Evolutionary conservation across 2,113 vertebrate genomes (phyloP).

Genomic region (Lophotis ruficrista): DNA sequence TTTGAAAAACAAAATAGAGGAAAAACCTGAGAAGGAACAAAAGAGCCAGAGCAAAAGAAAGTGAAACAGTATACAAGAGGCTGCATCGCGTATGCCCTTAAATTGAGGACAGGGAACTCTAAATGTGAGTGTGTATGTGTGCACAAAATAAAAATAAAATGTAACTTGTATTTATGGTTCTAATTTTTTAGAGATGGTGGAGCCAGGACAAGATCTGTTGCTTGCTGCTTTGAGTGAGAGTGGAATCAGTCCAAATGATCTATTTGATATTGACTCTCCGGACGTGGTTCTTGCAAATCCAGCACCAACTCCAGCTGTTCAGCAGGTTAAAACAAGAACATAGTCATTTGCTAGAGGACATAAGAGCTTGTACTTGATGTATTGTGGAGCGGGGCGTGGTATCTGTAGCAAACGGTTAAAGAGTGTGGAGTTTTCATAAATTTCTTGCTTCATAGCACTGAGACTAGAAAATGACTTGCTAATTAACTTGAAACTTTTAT

Average conservation of each 20-base stretch:
- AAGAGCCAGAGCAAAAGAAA: not conserved
- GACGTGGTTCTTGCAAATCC: constrained; percentile 79
- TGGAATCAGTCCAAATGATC: constrained; percentile 97
- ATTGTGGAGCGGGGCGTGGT: not conserved
- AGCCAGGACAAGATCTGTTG: constrained; percentile 98
- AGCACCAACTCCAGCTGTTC: constrained; percentile 78
- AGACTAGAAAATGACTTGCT: not conserved
- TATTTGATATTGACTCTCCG: constrained; percentile 92
- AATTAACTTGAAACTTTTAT: not conserved
- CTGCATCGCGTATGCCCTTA: not conserved
- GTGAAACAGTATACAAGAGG: not conserved
- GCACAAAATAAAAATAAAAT: not conserved
- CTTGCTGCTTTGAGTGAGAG: constrained; percentile 98
- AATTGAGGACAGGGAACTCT: not conserved
- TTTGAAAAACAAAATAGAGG: not conserved
- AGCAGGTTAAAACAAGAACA: constrained; percentile 82
- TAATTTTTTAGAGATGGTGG: constrained; percentile 86
- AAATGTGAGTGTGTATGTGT: not conserved
- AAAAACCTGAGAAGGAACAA: not conserved
- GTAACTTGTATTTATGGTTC: not conserved
- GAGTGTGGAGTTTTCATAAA: not conserved
- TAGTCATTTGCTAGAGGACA: not conserved
- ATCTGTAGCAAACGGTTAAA: not conserved
- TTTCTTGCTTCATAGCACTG: not conserved
- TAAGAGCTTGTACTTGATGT: not conserved